A percentile compares a stretch with the other conserved stretches of the same genome.
phyloP scores from a whole-genome alignment of 2,888 invertebrate species.

The Drosophila prostipennis region DNA sequence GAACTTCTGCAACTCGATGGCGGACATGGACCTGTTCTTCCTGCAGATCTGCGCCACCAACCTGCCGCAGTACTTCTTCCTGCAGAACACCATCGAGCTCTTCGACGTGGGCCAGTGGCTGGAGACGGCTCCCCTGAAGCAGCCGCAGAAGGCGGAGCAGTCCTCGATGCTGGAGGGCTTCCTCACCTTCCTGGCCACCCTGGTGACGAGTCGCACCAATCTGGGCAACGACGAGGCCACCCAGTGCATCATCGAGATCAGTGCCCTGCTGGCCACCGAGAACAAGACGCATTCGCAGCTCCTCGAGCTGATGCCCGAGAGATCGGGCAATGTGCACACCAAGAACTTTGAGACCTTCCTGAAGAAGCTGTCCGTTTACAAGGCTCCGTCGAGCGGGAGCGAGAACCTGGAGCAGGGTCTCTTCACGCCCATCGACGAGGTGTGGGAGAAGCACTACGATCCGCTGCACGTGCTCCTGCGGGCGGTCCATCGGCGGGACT shows the following conservation, averaged over 20 bases:
- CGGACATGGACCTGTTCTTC: slow-evolving; percentile 97
- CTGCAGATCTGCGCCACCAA: slow-evolving; percentile 96
- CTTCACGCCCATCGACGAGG: slow-evolving; percentile 92
- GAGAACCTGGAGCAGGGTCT: slow-evolving; percentile 95
- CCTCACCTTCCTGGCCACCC: slow-evolving; percentile 94
- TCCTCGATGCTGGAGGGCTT: slow-evolving; percentile 97
- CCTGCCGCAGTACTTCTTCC: slow-evolving; percentile 92
- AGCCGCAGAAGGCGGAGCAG: slow-evolving; percentile 91
- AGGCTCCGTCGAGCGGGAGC: slow-evolving; percentile 89
- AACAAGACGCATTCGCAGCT: slow-evolving; percentile 98
- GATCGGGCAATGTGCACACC: slow-evolving; percentile 95
- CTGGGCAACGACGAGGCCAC: slow-evolving; percentile 87
- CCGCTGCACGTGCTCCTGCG: slow-evolving; percentile 96
- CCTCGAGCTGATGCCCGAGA: slow-evolving; percentile 97
- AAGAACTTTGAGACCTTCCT: slow-evolving; percentile 94
- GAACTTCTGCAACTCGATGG: slow-evolving; percentile 99
- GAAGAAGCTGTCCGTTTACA: slow-evolving; percentile 93
- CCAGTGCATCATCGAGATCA: slow-evolving; percentile 94
- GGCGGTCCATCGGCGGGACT: slow-evolving; percentile 96
- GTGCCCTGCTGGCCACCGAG: slow-evolving; percentile 95
- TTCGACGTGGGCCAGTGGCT: slow-evolving; percentile 95
- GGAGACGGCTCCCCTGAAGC: slow-evolving; percentile 89
- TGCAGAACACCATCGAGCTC: slow-evolving; percentile 95
- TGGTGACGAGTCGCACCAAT: slow-evolving; percentile 94
- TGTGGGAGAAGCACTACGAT: slow-evolving; percentile 98